phyloP scores from a whole-genome alignment of 2,888 invertebrate species.

The Dione juno region DNA sequence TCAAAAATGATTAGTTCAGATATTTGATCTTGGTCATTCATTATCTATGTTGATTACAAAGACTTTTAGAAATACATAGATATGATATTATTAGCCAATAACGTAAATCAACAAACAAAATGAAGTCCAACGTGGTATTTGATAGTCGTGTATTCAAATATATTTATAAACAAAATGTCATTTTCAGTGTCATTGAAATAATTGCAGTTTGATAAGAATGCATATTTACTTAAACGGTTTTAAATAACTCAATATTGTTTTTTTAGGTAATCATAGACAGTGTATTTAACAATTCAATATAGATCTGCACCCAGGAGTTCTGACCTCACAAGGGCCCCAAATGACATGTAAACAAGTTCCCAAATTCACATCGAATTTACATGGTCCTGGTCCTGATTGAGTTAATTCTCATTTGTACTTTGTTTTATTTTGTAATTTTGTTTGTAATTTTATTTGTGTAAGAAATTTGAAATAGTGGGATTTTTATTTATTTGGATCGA shows the following conservation, averaged over 20 bases:
- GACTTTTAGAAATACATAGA: conserved; percentile 1
- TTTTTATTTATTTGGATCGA: no score
- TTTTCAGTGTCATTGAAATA: not conserved
- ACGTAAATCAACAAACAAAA: conserved; percentile 1
- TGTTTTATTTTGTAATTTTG: no score
- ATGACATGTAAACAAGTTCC: no score
- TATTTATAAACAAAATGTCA: no score
- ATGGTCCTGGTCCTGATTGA: no score
- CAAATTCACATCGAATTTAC: no score
- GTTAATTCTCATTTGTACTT: no score
- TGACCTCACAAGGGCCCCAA: no score
- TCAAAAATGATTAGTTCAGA: conserved; percentile 17
- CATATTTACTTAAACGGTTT: not conserved
- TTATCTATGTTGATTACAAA: conserved; percentile 27
- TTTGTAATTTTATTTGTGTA: no score
- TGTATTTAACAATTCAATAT: no score
- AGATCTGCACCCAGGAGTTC: no score
- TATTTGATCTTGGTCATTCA: conserved; percentile 25
- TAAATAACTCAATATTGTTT: not conserved
- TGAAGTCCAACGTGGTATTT: not conserved
- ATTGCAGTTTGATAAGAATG: conserved; percentile 1
- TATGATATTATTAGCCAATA: conserved; percentile 6
- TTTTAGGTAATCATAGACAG: not conserved
- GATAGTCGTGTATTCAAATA: not conserved
- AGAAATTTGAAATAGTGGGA: no score